Conservation (phyloP, 2,113 vertebrate genomes). For the Bubo blakistoni region DNA sequence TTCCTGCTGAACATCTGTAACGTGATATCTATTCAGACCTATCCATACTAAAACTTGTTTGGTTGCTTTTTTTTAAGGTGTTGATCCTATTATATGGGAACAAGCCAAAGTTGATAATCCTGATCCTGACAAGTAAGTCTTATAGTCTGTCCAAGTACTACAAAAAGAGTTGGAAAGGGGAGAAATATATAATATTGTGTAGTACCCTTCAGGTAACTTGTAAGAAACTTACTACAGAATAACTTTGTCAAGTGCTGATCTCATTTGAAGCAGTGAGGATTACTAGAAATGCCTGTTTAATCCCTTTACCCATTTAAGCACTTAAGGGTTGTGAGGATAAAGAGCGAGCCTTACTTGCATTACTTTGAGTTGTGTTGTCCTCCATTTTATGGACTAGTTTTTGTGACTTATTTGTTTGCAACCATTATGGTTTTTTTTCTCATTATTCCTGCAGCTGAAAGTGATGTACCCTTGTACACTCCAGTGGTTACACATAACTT, state of each 20-base stretch:
- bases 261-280: not conserved
- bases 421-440: fast-evolving
- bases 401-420: not conserved
- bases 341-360: not conserved
- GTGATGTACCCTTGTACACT: not conserved
- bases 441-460: not conserved
- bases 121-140: slow-evolving; percentile 91
- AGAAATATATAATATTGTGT: not conserved
- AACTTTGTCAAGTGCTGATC: not conserved
- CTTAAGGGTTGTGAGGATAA: not conserved
- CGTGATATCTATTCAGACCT: not conserved
- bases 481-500: not conserved
- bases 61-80: slow-evolving; percentile 73
- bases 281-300: not conserved
- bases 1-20: not conserved
- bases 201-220: not conserved
- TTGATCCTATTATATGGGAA: slow-evolving; percentile 98
- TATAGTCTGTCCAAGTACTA: not conserved
- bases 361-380: not conserved
- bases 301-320: not conserved
- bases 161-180: not conserved
- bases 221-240: not conserved
- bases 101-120: slow-evolving; percentile 98
- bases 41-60: not conserved
- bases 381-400: not conserved